Evolutionary conservation across 2,888 invertebrate species (phyloP).

Genomic region (Saturnia japonica): DNA sequence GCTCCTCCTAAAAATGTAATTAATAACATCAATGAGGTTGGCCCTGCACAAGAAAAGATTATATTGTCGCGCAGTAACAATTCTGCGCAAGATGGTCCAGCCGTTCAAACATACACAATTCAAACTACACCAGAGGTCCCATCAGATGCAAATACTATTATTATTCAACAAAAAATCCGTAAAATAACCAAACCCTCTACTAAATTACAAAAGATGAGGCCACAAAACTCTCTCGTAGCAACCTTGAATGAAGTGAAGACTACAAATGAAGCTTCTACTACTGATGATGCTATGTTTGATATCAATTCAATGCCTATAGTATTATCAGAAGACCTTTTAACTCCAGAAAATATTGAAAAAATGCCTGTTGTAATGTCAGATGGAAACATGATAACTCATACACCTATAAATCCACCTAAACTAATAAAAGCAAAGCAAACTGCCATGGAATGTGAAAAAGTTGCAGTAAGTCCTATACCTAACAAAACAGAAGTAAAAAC

Average conservation of each 20-base stretch:
- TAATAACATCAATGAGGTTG: slow-evolving; percentile 60
- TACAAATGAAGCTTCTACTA: slow-evolving; percentile 33
- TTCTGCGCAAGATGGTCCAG: slow-evolving; percentile 56
- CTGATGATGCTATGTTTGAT: slow-evolving; percentile 83
- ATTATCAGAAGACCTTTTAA: slow-evolving; percentile 85
- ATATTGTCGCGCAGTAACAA: slow-evolving; percentile 65
- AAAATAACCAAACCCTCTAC: slow-evolving; percentile 61
- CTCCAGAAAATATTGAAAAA: slow-evolving; percentile 85
- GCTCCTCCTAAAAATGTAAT: slow-evolving; percentile 58
- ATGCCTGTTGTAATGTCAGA: slow-evolving; percentile 84
- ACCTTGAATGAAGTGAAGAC: slow-evolving; percentile 51
- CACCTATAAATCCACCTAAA: slow-evolving; percentile 54
- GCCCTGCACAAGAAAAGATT: slow-evolving; percentile 65
- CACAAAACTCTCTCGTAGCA: slow-evolving; percentile 57
- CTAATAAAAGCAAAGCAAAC: slow-evolving; percentile 58
- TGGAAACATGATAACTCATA: slow-evolving; percentile 63
- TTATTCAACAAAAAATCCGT: slow-evolving; percentile 69
- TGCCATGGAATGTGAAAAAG: slow-evolving; percentile 58
- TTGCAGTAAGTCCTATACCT: slow-evolving; percentile 44
- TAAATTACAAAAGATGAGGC: slow-evolving; percentile 66
- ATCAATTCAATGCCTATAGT: slow-evolving; percentile 90
- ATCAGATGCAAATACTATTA: slow-evolving; percentile 61
- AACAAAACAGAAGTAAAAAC: slow-evolving; percentile 69
- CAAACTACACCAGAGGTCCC: slow-evolving; percentile 61
- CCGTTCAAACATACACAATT: slow-evolving; percentile 74